Evolutionary conservation across 53 echinoderm and acorn worm genomes (phyloP), one percentile per base, ranked within the genome.

Genomic region (Arbacia lixula): DNA sequence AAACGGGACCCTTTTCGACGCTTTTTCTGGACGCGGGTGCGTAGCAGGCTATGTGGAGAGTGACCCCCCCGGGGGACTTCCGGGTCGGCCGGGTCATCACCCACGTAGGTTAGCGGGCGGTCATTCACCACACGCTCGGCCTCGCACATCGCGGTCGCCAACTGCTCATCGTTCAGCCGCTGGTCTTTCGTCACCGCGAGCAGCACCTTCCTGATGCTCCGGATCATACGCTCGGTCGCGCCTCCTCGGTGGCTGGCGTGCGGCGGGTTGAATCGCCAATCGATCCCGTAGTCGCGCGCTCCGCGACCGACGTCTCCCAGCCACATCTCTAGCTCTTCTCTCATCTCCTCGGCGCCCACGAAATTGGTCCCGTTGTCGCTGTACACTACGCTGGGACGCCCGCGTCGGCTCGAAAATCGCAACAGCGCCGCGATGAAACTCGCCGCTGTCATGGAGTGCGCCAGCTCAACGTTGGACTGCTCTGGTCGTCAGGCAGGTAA

Each of bases 401-500:
- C 91, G 67, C 89, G 27, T 74, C 89, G 68, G 12, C 85, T 84
- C 17, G 83, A 74, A 31, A 93, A 92, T 33, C 92, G 36, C 41
- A 89, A 74, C 19, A 92, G 31, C 17, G 92, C 86, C 26, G 83
- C 84, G 31, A 93, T 88, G 65, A 73, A 90, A 12, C 86, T 86
- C 58, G 64, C 69, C 9, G 93, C 85, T 22, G 84, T 62, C 41
- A 93, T 54, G 24, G 63, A 49, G 2, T 75, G 12, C 0, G 87
- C 90, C 17, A 93, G 85, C 60, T 93, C 89, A 16, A 93, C 28
- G 67, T 87, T n/a, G 89, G 1, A 92, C 83, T 12, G 93, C 93
- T 36, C 90, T 60, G 8, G 52, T 78, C 14, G 74, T 58, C 35
- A 93, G 19, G 19, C n/a, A n/a, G n/a, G n/a, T n/a, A n/a, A n/a